Evolutionary conservation across 1,140 invertebrate species (phyloP), one percentile per base, ranked within the genome.

Genomic region (Eupristina koningsbergeri): DNA sequence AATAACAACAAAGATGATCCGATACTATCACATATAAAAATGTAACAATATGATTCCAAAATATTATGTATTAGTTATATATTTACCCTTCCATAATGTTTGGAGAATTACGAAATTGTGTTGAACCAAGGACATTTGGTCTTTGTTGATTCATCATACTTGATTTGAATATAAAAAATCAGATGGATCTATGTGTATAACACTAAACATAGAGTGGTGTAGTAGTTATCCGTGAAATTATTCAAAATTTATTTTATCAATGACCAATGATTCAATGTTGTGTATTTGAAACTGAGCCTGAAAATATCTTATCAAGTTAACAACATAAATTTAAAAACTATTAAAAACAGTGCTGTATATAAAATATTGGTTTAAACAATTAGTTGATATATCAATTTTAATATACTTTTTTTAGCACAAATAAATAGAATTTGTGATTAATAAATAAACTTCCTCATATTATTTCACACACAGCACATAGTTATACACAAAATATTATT

Each of bases 61-160:
- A n/a, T n/a, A 45, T 45, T 45, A 7, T 58, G 69, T 13, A 58
- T 26, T 26, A 63, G 22, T 58, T 58, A 58, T 58, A 53, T 50
- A 81, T 50, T 85, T 87, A 91, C 90, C 88, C 88, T 67, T 84
- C 73, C n/a, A 86, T 36, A 58, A 89, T 78, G 39, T 85, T 86
- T 8, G 89, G 83, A 36, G 84, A 69, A 84, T 87, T 88, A 74
- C 87, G 86, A 79, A 91, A 89, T 31, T 89, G 86, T 67, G 88
- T 89, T 34, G 71, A 85, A 50, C 84, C 86, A 74, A 83, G 41
- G 5, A 19, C 22, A 81, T 83, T 88, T 39, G 77, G 78, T 87
- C 86, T 87, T 80, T 89, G 88, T 83, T 89, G 86, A 83, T 89
- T 88, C 87, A 88, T 88, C 81, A 86, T 87, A 15, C 39, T 81